Evolutionary conservation across 1,140 invertebrate genomes (phyloP).

Genomic region (Campoletis sonorensis): DNA sequence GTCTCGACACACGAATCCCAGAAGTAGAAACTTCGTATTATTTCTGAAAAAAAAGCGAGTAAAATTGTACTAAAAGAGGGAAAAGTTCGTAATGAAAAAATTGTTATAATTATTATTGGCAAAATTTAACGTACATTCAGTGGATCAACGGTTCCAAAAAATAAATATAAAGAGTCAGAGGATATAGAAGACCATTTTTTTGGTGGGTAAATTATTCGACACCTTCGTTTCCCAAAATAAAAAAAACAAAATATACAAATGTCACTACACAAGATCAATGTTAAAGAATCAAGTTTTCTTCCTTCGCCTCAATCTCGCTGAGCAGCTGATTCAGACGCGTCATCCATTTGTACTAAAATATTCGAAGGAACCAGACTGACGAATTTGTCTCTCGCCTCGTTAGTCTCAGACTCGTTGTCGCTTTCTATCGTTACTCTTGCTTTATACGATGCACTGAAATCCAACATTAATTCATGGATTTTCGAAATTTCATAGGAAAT

Average conservation of each 20-base stretch:
- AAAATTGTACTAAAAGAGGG: no score
- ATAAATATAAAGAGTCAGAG: no score
- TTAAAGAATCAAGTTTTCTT: background rate
- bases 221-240: no score
- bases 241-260: background rate
- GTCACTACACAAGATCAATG: no score
- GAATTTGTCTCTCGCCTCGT: constrained; percentile 71
- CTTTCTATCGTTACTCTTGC: constrained; percentile 77
- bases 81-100: no score
- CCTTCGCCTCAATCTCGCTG: background rate
- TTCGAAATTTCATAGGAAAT: constrained; percentile 33
- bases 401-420: constrained; percentile 64
- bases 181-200: no score
- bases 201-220: no score
- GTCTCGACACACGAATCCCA: background rate
- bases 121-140: no score
- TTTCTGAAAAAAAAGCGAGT: background rate
- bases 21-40: background rate
- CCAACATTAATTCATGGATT: background rate
- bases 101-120: no score
- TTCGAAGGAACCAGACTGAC: constrained; percentile 65
- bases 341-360: constrained; percentile 63
- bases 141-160: no score
- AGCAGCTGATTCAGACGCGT: constrained; percentile 46
- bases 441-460: constrained; percentile 66